phyloP scores from a whole-genome alignment of 2,888 invertebrate genomes.

The Lysandra coridon region DNA sequence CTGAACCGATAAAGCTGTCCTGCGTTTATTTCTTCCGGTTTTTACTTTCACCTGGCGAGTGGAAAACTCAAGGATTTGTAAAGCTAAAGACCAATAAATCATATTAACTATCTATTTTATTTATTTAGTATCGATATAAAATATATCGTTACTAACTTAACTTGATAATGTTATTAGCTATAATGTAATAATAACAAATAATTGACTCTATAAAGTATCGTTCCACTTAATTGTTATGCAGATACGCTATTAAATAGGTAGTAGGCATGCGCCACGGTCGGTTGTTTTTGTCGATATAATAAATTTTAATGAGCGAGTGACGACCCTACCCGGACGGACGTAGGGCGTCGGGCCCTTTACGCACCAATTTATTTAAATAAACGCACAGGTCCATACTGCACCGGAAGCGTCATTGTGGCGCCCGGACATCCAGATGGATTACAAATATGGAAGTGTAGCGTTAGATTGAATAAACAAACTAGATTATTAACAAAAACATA shows the following conservation, averaged over 20 bases:
- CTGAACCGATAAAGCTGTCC: conserved; percentile 19
- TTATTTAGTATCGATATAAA: background rate
- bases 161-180: conserved; percentile 6
- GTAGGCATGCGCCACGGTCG: conserved; percentile 12
- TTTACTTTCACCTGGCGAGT: conserved; percentile 27
- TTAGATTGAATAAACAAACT: conserved; percentile 1
- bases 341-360: conserved; percentile 58
- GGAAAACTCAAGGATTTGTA: conserved; percentile 12
- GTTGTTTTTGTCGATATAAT: conserved; percentile 34
- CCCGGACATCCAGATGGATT: conserved; percentile 65
- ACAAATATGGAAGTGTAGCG: background rate
- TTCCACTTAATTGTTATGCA: conserved; percentile 18
- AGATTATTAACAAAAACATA: background rate
- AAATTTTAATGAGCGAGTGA: background rate
- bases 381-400: conserved; percentile 41
- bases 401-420: conserved; percentile 59
- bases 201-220: background rate
- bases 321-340: conserved; percentile 54
- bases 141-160: background rate
- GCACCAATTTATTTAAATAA: conserved; percentile 61
- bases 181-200: conserved; percentile 14
- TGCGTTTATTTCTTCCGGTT: conserved; percentile 15
- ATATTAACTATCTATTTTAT: background rate
- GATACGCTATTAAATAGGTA: background rate
- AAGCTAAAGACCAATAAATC: background rate